Base-by-base conservation (phyloP, 2,797 vertebrate genomes). In the Xyrichtys novacula region DNA sequence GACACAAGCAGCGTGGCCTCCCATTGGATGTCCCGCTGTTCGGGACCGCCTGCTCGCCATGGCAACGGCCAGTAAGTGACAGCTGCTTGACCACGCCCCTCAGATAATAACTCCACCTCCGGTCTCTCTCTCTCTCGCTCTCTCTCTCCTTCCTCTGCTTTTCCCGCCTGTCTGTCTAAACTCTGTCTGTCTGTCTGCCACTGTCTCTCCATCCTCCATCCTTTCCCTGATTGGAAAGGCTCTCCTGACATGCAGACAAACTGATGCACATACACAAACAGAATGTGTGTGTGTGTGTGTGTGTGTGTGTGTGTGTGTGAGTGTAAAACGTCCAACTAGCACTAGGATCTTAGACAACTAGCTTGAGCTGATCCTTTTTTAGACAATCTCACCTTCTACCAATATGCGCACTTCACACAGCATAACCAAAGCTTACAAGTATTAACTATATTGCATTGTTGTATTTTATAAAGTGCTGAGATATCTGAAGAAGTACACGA, bases 321-420 rank as follows among this genome's bases (percentile, higher is more conserved):
- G n/a, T 96, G 95, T 95, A 97, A 96, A 97, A 95, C 92, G 94
- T 94, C 95, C 92, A 94, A 95, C 94, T 87, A 94, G 94, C 93
- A 95, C 94, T 87, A 94, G 94, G 95, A 95, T 95, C 96, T 96
- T 95, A 95, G 96, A 95, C 95, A 95, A 96, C 94, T 93, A 92
- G 78, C 70, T 88, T 76, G 67, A 80, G 94, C 95, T 96, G 94
- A 95, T 96, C 95, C 85, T 88, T 92, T 92, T 85, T 83, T 71
- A 78, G 49, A 80, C 91, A 81, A 82, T 83, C 85, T 92, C 94
- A 88, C 95, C 94, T 95, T 94, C 91, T 84, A 90, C 92, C 82
- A 80, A 91, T n/a, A n/a, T 74, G 77, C 85, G 89, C 85, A 79
- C 79, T 90, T 47, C 53, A 46, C 78, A 83, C 61, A 80, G 82